A percentile compares a stretch with the other conserved stretches of the same genome.
Evolutionary conservation across 64 coral and sea anemone genomes (phyloP).

Genomic region (Platygyra sinensis): DNA sequence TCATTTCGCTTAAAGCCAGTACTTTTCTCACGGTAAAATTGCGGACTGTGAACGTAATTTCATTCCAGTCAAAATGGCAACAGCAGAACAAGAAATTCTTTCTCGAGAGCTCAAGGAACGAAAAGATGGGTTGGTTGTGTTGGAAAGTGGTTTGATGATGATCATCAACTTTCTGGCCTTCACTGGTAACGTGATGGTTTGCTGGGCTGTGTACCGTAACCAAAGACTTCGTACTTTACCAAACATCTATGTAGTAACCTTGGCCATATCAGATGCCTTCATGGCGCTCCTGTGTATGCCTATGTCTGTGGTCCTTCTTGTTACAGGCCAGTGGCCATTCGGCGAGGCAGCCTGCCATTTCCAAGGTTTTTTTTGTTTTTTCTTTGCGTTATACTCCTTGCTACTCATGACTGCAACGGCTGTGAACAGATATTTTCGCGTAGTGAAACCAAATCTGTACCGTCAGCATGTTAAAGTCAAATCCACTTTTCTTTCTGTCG

Average conservation of each 20-base stretch:
- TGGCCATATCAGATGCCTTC: conserved; percentile 63
- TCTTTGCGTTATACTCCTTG: conserved; percentile 48
- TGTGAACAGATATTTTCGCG: conserved; percentile 67
- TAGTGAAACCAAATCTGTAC: conserved; percentile 54
- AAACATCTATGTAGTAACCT: conserved; percentile 62
- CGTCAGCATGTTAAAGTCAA: conserved; percentile 39
- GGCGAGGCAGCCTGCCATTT: conserved; percentile 52
- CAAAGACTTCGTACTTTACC: conserved; percentile 58
- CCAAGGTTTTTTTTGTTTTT: conserved; percentile 69
- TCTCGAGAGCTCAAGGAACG: conserved; percentile 5
- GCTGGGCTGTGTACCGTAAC: conserved; percentile 64
- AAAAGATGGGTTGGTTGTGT: conserved; percentile 7
- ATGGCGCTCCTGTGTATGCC: conserved; percentile 69
- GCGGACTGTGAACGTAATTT: background rate
- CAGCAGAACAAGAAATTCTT: conserved; percentile 7
- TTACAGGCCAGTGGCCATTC: conserved; percentile 37
- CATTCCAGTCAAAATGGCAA: background rate
- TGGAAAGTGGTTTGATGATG: conserved; percentile 55
- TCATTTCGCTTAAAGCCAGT: too few species aligned
- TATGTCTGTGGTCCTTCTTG: conserved; percentile 28
- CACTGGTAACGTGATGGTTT: conserved; percentile 65
- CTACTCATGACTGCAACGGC: conserved; percentile 75
- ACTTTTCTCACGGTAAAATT: background rate
- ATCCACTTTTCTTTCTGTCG: conserved; percentile 1
- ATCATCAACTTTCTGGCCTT: conserved; percentile 43